Evolutionary conservation across 2,113 vertebrate species (phyloP).

Genomic region (Cygnus buccinator): DNA sequence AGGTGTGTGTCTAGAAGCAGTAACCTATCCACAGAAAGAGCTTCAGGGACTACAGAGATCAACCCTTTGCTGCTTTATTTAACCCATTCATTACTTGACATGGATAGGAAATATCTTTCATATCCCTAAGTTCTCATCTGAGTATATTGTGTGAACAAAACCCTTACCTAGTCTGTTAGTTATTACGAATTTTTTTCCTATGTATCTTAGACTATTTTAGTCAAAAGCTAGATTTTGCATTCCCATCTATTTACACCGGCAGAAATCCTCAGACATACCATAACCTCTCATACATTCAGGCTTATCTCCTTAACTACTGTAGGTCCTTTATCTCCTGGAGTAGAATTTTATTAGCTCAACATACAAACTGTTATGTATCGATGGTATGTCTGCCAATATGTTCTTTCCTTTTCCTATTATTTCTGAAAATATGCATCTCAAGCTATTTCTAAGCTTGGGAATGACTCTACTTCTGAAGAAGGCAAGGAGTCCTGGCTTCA

Average conservation of each 20-base stretch:
- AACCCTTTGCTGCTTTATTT: neutral
- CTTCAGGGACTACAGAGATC: neutral
- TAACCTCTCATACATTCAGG: neutral
- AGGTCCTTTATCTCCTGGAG: neutral
- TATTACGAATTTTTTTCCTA: neutral
- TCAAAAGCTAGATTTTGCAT: neutral
- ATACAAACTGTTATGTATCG: neutral
- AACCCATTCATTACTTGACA: accelerated
- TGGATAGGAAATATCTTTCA: neutral
- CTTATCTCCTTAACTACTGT: neutral
- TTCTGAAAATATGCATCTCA: neutral
- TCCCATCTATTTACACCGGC: neutral
- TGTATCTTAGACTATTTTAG: accelerated
- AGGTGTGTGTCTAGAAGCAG: neutral
- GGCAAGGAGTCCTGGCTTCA: neutral
- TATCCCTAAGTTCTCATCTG: neutral
- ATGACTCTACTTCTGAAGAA: neutral
- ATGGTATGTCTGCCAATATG: neutral
- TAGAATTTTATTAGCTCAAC: neutral
- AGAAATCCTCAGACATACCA: neutral
- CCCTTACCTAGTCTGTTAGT: neutral
- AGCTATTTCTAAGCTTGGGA: neutral
- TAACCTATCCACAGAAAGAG: neutral
- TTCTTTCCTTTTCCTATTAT: neutral
- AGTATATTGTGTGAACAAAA: neutral